Evolutionary conservation across 1,140 invertebrate species (phyloP).

Genomic region (Listronotus bonariensis): DNA sequence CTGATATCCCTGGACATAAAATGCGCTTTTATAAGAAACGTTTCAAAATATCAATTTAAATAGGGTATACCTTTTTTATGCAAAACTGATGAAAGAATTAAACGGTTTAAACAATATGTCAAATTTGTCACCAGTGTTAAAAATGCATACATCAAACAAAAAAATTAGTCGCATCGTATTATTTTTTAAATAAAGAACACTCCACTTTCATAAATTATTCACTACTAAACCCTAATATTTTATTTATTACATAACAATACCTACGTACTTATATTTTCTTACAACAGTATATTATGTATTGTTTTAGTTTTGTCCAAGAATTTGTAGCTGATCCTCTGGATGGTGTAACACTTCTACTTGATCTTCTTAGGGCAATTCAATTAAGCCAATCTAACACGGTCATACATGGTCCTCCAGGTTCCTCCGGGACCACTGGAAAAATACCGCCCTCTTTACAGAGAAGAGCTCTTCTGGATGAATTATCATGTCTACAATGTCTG

Average conservation of each 20-base stretch:
- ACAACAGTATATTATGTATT: conserved; percentile 6
- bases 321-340: conserved; percentile 83
- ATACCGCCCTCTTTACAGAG: conserved; percentile 64
- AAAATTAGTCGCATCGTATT: too few relatives aligned
- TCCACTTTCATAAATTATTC: too few relatives aligned
- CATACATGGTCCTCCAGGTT: conserved; percentile 39
- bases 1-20: too few relatives aligned
- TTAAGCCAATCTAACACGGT: conserved; percentile 64
- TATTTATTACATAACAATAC: background rate
- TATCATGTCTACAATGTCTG: conserved; percentile 87
- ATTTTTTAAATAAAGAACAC: too few relatives aligned
- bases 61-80: too few relatives aligned
- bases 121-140: too few relatives aligned
- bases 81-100: too few relatives aligned
- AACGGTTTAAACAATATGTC: too few relatives aligned
- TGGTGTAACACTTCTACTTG: conserved; percentile 78
- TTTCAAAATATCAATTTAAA: too few relatives aligned
- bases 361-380: conserved; percentile 83
- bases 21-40: too few relatives aligned
- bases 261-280: background rate
- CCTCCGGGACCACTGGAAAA: conserved; percentile 57
- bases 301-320: conserved; percentile 84
- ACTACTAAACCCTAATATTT: too few relatives aligned
- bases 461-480: conserved; percentile 80
- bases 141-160: too few relatives aligned